Evolutionary conservation across 2,888 invertebrate genomes (phyloP).

Genomic region (Cerastis leucographa): DNA sequence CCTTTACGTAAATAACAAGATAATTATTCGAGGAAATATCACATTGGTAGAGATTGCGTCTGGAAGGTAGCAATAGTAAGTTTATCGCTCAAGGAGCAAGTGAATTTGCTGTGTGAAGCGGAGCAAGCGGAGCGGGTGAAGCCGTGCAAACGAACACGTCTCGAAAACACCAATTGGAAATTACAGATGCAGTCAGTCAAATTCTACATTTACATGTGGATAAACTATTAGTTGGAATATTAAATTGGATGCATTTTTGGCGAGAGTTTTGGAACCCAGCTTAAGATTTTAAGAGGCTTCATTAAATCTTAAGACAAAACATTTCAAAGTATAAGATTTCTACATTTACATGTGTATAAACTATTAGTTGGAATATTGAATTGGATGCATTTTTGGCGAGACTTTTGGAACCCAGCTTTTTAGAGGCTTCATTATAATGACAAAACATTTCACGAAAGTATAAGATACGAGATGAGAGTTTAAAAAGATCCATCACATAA

Average conservation of each 20-base stretch:
- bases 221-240: slow-evolving; percentile 2
- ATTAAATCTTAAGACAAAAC: too few species aligned
- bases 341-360: slow-evolving; percentile 13
- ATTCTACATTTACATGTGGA: slow-evolving; percentile 21
- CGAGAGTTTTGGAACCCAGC: background rate
- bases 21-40: slow-evolving; percentile 38
- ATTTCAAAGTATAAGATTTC: too few species aligned
- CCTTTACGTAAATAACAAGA: slow-evolving; percentile 28
- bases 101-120: slow-evolving; percentile 68
- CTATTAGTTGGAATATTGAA: slow-evolving; percentile 3
- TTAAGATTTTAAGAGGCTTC: too few species aligned
- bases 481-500: too few species aligned
- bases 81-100: slow-evolving; percentile 58
- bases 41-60: slow-evolving; percentile 39
- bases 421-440: too few species aligned
- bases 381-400: background rate
- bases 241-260: slow-evolving; percentile 1
- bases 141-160: slow-evolving; percentile 66
- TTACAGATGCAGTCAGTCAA: slow-evolving; percentile 55
- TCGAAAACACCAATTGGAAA: slow-evolving; percentile 67
- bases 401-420: background rate
- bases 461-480: background rate
- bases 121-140: slow-evolving; percentile 55
- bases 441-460: too few species aligned
- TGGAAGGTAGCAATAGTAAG: slow-evolving; percentile 54